phyloP scores from a whole-genome alignment of 2,888 invertebrate species.

The Laspeyria flexula region DNA sequence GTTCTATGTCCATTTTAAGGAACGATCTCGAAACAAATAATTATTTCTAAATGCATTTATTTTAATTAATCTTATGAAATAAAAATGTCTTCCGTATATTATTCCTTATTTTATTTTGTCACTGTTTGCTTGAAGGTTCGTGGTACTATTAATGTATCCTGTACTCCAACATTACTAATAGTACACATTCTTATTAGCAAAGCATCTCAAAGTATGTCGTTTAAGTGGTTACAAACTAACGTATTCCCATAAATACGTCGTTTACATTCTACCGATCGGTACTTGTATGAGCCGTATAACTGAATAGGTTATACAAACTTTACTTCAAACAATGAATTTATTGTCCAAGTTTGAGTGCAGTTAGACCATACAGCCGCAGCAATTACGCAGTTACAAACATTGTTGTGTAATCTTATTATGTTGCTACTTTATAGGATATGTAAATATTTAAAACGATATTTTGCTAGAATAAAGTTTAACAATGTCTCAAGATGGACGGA shows the following conservation, averaged over 20 bases:
- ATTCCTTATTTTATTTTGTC: no score
- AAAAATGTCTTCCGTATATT: no score
- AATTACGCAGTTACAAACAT: constrained; percentile 40
- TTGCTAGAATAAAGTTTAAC: background rate
- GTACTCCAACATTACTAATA: no score
- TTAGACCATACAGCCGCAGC: constrained; percentile 34
- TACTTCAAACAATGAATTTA: constrained; percentile 60
- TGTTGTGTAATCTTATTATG: constrained; percentile 28
- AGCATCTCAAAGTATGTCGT: no score
- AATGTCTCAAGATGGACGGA: no score
- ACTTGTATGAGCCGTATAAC: constrained; percentile 10
- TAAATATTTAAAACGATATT: constrained; percentile 12
- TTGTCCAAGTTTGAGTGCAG: constrained; percentile 57
- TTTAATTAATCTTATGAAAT: no score
- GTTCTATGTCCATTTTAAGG: no score
- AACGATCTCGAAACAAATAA: no score
- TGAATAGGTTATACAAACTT: constrained; percentile 35
- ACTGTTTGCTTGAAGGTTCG: no score
- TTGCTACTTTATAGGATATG: constrained; percentile 18
- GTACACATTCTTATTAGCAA: no score
- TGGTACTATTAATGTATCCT: no score
- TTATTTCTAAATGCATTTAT: no score
- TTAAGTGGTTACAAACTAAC: constrained; percentile 2
- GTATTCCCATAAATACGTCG: constrained; percentile 2
- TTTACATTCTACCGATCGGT: constrained; percentile 10